phyloP scores from a whole-genome alignment of 2,797 vertebrate species.

The Trachurus trachurus region DNA sequence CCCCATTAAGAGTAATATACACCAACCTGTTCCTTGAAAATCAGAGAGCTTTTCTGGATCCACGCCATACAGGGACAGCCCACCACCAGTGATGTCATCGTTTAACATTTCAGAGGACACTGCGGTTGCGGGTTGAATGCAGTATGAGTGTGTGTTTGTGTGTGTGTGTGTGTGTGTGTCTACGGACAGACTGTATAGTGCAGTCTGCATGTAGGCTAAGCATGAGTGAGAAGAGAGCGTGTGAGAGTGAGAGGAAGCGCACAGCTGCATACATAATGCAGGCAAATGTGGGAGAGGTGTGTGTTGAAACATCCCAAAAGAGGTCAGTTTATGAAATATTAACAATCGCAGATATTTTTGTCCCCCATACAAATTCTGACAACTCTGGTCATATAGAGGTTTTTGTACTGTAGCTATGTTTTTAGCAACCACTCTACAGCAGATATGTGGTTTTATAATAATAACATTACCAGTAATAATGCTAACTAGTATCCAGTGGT shows the following conservation, averaged over 20 bases:
- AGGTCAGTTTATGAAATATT: conserved; percentile 53
- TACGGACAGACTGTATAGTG: neutral
- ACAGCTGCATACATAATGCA: conserved; percentile 54
- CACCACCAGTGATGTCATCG: conserved; percentile 52
- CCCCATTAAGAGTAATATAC: neutral
- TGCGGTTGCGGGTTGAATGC: conserved; percentile 55
- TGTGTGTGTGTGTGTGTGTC: conserved; percentile 13
- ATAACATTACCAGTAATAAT: neutral
- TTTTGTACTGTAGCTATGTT: neutral
- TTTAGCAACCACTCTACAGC: neutral
- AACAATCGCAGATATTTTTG: conserved; percentile 21
- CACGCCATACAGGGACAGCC: conserved; percentile 46
- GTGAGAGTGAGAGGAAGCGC: conserved; percentile 2
- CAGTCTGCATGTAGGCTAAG: neutral
- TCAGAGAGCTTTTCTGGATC: conserved; percentile 41
- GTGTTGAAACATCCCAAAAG: conserved; percentile 14
- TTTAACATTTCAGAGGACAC: conserved; percentile 50
- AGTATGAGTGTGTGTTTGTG: conserved; percentile 3
- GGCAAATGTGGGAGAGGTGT: conserved; percentile 8
- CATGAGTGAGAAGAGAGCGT: neutral
- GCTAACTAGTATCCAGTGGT: neutral
- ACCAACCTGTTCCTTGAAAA: conserved; percentile 9
- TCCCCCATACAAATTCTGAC: conserved; percentile 1
- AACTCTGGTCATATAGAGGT: neutral
- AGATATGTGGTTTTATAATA: neutral